Conservation (phyloP, 1,140 invertebrate genomes). For the Paraescarpia echinospica region DNA sequence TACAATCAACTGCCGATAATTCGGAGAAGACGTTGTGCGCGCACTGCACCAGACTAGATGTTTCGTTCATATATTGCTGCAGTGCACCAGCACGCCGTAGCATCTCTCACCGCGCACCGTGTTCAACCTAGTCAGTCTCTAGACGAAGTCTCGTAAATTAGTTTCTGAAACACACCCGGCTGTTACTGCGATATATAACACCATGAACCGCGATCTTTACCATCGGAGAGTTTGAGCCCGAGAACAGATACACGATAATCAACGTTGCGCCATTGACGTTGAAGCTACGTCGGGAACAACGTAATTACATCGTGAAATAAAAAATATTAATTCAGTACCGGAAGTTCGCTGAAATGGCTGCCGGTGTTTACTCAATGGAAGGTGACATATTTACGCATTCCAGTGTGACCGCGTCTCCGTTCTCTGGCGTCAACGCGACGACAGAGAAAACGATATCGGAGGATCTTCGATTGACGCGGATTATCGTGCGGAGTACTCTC, state of each 20-base stretch:
- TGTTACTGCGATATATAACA: neutral
- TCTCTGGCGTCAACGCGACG: neutral
- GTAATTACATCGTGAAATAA: no score
- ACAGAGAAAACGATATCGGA: neutral
- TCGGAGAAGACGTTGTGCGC: neutral
- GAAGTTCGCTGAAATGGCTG: neutral
- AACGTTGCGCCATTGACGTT: no score
- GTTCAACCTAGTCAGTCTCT: neutral
- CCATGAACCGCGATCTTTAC: no score
- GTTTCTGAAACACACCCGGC: neutral
- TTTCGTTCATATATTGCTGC: no score
- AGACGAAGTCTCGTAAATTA: neutral
- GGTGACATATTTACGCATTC: neutral
- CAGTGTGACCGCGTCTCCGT: neutral
- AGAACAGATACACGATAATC: no score
- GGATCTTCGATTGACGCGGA: slow-evolving; percentile 22
- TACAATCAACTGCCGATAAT: neutral
- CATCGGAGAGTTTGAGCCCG: no score
- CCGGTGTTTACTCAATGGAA: neutral
- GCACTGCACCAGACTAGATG: no score
- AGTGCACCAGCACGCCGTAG: no score
- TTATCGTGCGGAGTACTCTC: slow-evolving; percentile 36
- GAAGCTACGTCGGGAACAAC: no score
- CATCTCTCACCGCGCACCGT: no score
- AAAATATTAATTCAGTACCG: neutral